phyloP scores from a whole-genome alignment of 2,888 invertebrate species.

The Ctenicera cuprea region DNA sequence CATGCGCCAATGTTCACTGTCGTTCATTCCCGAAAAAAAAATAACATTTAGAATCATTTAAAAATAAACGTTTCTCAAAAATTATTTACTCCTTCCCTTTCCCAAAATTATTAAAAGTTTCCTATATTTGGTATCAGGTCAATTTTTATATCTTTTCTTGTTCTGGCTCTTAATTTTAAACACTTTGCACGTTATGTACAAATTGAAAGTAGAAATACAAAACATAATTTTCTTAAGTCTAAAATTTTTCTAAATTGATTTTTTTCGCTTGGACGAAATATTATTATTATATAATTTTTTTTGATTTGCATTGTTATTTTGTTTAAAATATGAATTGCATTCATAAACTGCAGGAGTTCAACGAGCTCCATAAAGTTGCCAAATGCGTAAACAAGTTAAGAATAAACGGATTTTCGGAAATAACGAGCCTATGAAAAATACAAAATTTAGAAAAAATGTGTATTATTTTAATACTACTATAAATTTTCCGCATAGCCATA shows the following conservation, averaged over 20 bases:
- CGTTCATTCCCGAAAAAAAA: not conserved
- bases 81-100: not conserved
- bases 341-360: slow-evolving; percentile 4
- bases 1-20: slow-evolving; percentile 12
- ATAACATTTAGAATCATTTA: not conserved
- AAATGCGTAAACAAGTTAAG: not conserved
- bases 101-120: not conserved
- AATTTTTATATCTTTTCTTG: too few species aligned
- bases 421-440: not conserved
- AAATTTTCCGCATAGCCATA: too few species aligned
- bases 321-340: not conserved
- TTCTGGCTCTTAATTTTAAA: not conserved
- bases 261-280: too few species aligned
- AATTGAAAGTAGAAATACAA: too few species aligned
- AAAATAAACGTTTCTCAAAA: slow-evolving; percentile 18
- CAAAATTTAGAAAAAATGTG: not conserved
- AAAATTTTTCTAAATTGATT: too few species aligned
- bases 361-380: slow-evolving; percentile 3
- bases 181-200: too few species aligned
- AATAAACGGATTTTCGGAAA: not conserved
- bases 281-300: too few species aligned
- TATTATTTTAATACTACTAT: too few species aligned
- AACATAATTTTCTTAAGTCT: too few species aligned
- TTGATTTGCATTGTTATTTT: too few species aligned
- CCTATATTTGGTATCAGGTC: not conserved